Percentiles rank a stretch among this genome's conserved stretches.
phyloP scores from a whole-genome alignment of 2,797 vertebrate genomes.

The Threskiornis aethiopicus region DNA sequence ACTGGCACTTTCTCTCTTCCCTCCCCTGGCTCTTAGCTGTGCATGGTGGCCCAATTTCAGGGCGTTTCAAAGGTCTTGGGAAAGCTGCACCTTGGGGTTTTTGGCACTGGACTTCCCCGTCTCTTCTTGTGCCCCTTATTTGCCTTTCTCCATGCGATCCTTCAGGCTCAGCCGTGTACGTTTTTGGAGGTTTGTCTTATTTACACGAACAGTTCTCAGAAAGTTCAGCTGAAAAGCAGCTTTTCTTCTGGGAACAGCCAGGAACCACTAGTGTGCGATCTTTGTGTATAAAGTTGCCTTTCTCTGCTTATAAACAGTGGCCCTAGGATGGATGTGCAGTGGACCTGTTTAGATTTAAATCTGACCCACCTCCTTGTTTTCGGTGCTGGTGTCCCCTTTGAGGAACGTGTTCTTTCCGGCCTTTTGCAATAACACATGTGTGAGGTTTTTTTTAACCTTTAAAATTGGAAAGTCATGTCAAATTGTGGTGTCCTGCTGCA shows the following conservation, averaged over 20 bases:
- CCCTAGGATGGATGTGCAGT: conserved; percentile 50
- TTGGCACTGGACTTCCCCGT: not conserved
- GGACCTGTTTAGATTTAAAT: conserved; percentile 57
- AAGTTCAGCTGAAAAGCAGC: conserved; percentile 55
- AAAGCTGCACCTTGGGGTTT: not conserved
- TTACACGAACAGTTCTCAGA: conserved; percentile 43
- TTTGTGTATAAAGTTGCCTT: conserved; percentile 63
- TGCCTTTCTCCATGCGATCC: not conserved
- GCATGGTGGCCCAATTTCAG: not conserved
- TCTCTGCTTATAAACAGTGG: conserved; percentile 57
- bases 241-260: conserved; percentile 42
- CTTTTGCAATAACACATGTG: not conserved
- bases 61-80: not conserved
- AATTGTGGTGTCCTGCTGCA: not conserved
- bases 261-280: not conserved
- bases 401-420: not conserved
- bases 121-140: conserved; percentile 11
- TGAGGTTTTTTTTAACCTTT: not conserved
- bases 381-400: not conserved
- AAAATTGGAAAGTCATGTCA: not conserved
- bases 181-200: conserved; percentile 38
- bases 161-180: not conserved
- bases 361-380: conserved; percentile 25
- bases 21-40: not conserved
- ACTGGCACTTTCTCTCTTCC: not conserved